Evolutionary conservation across 2,797 vertebrate genomes (phyloP), one percentile per base, ranked within the genome.

Genomic region (Cyprinodon diabolis): DNA sequence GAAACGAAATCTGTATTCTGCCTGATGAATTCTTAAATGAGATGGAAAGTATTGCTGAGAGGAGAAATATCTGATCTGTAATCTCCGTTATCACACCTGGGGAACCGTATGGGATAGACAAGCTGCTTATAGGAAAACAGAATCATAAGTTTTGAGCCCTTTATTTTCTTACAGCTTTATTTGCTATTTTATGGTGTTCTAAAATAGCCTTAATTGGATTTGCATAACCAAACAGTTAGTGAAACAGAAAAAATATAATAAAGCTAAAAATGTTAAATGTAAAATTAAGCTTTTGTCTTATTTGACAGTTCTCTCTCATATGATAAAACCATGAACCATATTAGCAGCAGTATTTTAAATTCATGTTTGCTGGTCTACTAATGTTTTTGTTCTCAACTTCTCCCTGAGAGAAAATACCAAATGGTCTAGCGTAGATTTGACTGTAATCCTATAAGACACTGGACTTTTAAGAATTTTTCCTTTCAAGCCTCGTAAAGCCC

Each of bases 361-460:
- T 60, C 14, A 35, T 4, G 8, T 62, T 4, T 17, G 56, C 56
- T 37, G 19, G 60, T 43, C 66, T 17, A 54, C 6, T 30, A 40
- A 30, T 30, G 30, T 30, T 30, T 30, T 30, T 30, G 56, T 62
- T 45, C 49, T 25, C 56, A 63, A 69, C 35, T 68, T 68, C 19
- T 65, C 25, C 62, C 72, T 75, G 76, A 77, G 72, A 57, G 67
- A 58, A 1, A 37, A 79, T 75, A 79, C 79, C 76, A 72, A 63
- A 68, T n/a, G 60, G 40, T 57, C 66, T 30, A 17, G 40, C 52
- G 37, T 35, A 78, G 85, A 86, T 86, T 77, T 83, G 71, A 86
- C 74, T 60, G 0, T 86, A 74, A 86, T 71, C 75, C 86, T 17
- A 25, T 84, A 76, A 83, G 77, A 82, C 54, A 4, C 69, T 65